Evolutionary conservation across 2,888 invertebrate species (phyloP), one percentile per base, ranked within the genome.

Genomic region (Cryptocheilus praepositus): DNA sequence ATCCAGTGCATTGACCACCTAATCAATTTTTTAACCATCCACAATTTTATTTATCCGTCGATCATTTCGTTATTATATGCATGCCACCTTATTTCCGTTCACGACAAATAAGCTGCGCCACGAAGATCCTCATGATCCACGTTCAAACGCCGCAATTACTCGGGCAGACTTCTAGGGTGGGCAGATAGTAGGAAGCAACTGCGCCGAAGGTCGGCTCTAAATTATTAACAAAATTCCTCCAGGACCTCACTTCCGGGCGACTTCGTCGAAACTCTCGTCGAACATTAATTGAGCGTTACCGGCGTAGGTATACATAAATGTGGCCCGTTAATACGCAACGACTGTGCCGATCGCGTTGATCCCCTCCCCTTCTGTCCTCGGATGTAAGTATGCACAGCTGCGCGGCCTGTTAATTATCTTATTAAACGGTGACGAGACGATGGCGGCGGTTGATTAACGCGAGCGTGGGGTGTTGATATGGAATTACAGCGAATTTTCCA

Each of bases 201-300:
- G 8, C 3, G 13, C 4, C 7, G 8, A 7, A 5, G 49, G 53
- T 8, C 45, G 53, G 36, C 58, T 16, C 54, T 62, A 51, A 73
- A 73, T 77, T 70, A 75, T 77, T 77, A 64, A 67, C 61, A 71
- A 73, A 73, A 75, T 43, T 67, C 64, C 62, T 61, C 54, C 16
- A 61, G 65, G 72, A 55, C 21, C 57, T 21, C 25, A 53, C 43
- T 21, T 21, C 21, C 25, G 19, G 51, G 49, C 44, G 70, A 70
- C 61, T 77, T 51, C 49, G 43, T 43, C 19, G 51, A 36, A 66
- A 70, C 69, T 77, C 64, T 64, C 67, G 71, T 64, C 61, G 60
- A 73, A 72, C 62, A 69, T 73, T 77, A 77, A 77, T 77, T 60
- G 77, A 65, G 51, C 58, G 25, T 53, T 16, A 22, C 16, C 25